These are phyloP conservation scores for Anoura caudifer DNA, from an alignment of 2,113 vertebrate species.

Conservation along the genomic window DNA sequence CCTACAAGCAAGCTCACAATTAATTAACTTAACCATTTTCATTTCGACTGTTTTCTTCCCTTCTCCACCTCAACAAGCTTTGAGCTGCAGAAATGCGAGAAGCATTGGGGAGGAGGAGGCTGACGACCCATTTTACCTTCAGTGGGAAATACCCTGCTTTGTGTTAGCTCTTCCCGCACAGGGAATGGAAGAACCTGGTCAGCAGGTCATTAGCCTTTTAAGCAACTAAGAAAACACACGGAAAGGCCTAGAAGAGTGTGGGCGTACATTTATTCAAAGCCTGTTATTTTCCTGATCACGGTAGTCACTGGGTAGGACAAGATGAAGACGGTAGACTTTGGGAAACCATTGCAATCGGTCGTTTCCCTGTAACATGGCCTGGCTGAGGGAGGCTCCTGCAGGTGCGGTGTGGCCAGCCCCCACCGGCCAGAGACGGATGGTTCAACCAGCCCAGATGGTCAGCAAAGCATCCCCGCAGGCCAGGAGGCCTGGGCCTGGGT, in stretches of 20 bases:
- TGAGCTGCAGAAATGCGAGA: slow-evolving; percentile 69
- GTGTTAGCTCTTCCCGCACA: neutral
- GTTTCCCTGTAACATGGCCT: rapidly evolving
- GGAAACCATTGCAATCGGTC: neutral
- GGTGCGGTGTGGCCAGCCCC: rapidly evolving
- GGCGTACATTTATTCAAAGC: neutral
- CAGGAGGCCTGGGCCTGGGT: neutral
- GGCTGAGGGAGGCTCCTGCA: neutral
- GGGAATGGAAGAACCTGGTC: neutral
- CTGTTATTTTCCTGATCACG: neutral
- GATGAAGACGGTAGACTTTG: neutral
- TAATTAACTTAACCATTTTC: slow-evolving; percentile 87
- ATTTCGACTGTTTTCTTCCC: slow-evolving; percentile 79
- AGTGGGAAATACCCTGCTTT: neutral
- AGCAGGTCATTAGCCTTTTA: neutral
- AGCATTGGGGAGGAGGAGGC: neutral
- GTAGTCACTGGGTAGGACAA: neutral
- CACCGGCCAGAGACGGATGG: rapidly evolving
- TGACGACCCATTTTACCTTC: neutral
- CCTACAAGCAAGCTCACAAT: slow-evolving; percentile 84
- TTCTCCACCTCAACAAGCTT: slow-evolving; percentile 63
- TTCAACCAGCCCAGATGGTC: too few relatives aligned
- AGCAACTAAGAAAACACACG: neutral
- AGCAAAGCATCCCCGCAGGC: neutral
- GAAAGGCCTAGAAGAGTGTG: neutral